phyloP scores from a whole-genome alignment of 2,888 invertebrate genomes.

The Halictus quadricinctus region DNA sequence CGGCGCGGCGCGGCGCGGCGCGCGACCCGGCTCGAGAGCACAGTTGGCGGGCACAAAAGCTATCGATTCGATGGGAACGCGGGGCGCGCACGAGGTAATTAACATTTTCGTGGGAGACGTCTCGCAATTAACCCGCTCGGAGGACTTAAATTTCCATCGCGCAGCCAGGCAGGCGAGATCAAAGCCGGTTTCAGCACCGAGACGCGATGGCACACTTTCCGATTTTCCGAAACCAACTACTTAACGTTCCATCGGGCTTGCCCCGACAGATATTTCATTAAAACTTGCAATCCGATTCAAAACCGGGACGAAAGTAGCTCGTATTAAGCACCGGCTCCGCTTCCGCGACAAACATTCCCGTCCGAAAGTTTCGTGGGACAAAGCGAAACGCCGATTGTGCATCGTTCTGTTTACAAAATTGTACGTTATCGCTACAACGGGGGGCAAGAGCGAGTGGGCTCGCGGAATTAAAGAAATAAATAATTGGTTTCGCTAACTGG shows the following conservation, averaged over 20 bases:
- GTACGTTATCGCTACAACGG: background rate
- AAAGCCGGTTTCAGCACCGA: background rate
- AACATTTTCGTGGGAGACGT: conserved; percentile 22
- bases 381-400: conserved; percentile 12
- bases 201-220: conserved; percentile 1
- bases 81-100: conserved; percentile 14
- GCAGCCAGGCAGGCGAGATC: conserved; percentile 13
- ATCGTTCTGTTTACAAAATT: background rate
- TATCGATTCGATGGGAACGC: conserved; percentile 12
- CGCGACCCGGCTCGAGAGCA: too few species aligned
- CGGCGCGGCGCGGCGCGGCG: too few species aligned
- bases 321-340: conserved; percentile 15
- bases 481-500: background rate
- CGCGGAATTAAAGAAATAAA: background rate
- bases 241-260: conserved; percentile 29
- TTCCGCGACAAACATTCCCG: conserved; percentile 28
- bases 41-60: background rate
- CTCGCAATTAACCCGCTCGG: conserved; percentile 24
- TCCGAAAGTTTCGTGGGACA: conserved; percentile 5
- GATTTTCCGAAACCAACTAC: conserved; percentile 30
- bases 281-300: conserved; percentile 52
- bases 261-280: conserved; percentile 52
- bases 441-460: too few species aligned
- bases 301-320: conserved; percentile 37
- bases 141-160: conserved; percentile 14